Evolutionary conservation across 2,888 invertebrate genomes (phyloP).

Genomic region (Cheilosia grossa): DNA sequence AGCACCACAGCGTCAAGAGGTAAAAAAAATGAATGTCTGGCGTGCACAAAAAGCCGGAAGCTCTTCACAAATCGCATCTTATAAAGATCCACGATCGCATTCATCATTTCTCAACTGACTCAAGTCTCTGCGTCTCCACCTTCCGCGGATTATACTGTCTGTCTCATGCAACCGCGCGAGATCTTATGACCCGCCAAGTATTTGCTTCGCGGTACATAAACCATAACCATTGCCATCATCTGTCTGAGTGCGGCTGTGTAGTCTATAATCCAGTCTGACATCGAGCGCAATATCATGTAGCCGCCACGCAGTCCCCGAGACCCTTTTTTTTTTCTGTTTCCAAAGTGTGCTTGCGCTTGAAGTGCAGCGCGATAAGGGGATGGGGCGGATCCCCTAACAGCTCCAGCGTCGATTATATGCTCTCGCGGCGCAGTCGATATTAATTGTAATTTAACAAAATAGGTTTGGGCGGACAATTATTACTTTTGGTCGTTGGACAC

Average conservation of each 20-base stretch:
- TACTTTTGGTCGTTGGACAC: slow-evolving; percentile 47
- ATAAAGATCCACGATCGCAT: slow-evolving; percentile 49
- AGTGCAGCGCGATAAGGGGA: slow-evolving; percentile 19
- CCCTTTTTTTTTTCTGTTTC: slow-evolving; percentile 10
- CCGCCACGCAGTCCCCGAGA: not conserved
- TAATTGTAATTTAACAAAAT: slow-evolving; percentile 70
- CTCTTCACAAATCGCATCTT: slow-evolving; percentile 47
- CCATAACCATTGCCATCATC: slow-evolving; percentile 42
- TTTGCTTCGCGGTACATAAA: slow-evolving; percentile 28
- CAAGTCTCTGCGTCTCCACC: slow-evolving; percentile 10
- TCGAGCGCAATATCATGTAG: slow-evolving; percentile 63
- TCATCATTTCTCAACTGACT: slow-evolving; percentile 36
- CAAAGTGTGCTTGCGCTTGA: slow-evolving; percentile 11
- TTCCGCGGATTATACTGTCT: slow-evolving; percentile 6
- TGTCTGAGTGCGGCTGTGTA: slow-evolving; percentile 37
- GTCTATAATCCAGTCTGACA: slow-evolving; percentile 65
- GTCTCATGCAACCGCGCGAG: slow-evolving; percentile 4
- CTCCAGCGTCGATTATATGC: slow-evolving; percentile 35
- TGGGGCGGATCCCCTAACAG: slow-evolving; percentile 43
- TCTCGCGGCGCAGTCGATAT: slow-evolving; percentile 53
- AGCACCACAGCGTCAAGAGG: slow-evolving; percentile 23
- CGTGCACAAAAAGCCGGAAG: slow-evolving; percentile 67
- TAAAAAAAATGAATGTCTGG: slow-evolving; percentile 26
- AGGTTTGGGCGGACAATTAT: slow-evolving; percentile 58
- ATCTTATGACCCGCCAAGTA: slow-evolving; percentile 40